Evolutionary conservation across 2,888 invertebrate genomes (phyloP).

Genomic region (Protonemura montana): DNA sequence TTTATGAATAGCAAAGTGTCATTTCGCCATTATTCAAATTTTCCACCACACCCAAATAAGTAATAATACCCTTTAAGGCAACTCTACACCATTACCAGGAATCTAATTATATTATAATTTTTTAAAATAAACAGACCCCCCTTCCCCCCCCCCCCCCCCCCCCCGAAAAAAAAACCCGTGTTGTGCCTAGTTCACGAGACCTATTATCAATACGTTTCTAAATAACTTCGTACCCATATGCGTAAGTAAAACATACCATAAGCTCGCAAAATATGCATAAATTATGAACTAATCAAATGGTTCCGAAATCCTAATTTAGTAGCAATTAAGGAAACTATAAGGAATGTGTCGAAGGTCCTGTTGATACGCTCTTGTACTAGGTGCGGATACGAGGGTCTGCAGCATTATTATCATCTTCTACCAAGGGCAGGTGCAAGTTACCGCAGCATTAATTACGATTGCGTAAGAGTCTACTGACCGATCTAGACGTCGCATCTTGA

Average conservation of each 20-base stretch:
- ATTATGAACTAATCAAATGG: background rate
- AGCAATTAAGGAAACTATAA: background rate
- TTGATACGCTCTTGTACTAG: background rate
- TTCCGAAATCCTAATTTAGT: background rate
- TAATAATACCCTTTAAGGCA: conserved; percentile 7
- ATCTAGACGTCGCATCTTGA: conserved; percentile 20
- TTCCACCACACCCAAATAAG: background rate
- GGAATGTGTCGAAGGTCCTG: background rate
- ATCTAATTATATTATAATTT: background rate
- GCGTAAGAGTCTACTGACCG: background rate
- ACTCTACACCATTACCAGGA: background rate
- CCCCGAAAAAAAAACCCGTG: background rate
- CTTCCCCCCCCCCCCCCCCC: too few species aligned
- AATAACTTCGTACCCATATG: too few species aligned
- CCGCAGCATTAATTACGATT: background rate
- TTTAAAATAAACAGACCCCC: background rate
- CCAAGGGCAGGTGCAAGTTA: background rate
- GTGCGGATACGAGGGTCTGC: background rate
- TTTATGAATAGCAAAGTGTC: background rate
- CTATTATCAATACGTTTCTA: background rate
- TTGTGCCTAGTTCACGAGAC: background rate
- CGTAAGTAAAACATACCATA: background rate
- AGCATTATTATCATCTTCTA: background rate
- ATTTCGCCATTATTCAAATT: conserved; percentile 1
- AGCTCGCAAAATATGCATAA: background rate